Conservation (phyloP, 2,888 invertebrate species). For the Melanotus villosus region DNA sequence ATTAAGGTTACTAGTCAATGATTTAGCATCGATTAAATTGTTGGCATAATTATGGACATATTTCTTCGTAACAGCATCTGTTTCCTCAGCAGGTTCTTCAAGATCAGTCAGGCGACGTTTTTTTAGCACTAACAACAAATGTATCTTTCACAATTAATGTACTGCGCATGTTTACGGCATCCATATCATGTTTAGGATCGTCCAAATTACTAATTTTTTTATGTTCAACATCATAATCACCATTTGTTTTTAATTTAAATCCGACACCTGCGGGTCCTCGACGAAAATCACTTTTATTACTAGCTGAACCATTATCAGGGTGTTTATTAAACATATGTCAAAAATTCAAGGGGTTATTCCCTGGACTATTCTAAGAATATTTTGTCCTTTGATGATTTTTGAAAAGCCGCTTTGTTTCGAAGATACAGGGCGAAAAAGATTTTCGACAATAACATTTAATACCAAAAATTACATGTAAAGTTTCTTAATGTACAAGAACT, state of each 20-base stretch:
- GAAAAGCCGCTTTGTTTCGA: too few relatives aligned
- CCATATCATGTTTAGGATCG: background rate
- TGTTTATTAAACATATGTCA: conserved; percentile 56
- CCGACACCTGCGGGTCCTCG: conserved; percentile 1
- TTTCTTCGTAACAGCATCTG: background rate
- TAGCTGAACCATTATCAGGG: background rate
- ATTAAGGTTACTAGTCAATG: background rate
- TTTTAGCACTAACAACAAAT: background rate
- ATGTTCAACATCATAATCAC: background rate
- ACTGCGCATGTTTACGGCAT: background rate
- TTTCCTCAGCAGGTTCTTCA: background rate
- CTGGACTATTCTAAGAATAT: too few relatives aligned
- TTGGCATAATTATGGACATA: background rate
- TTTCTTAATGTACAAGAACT: too few relatives aligned
- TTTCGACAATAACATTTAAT: too few relatives aligned
- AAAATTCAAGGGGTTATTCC: too few relatives aligned
- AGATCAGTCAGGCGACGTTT: background rate
- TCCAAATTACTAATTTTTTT: background rate
- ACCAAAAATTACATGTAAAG: too few relatives aligned
- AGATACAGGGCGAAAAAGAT: too few relatives aligned
- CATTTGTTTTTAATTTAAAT: conserved; percentile 3
- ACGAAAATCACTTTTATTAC: background rate
- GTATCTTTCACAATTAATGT: background rate
- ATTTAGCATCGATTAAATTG: background rate
- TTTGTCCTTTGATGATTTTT: too few relatives aligned